Base-by-base conservation (phyloP, 2,888 invertebrate genomes). In the Eupeodes latifasciatus region DNA sequence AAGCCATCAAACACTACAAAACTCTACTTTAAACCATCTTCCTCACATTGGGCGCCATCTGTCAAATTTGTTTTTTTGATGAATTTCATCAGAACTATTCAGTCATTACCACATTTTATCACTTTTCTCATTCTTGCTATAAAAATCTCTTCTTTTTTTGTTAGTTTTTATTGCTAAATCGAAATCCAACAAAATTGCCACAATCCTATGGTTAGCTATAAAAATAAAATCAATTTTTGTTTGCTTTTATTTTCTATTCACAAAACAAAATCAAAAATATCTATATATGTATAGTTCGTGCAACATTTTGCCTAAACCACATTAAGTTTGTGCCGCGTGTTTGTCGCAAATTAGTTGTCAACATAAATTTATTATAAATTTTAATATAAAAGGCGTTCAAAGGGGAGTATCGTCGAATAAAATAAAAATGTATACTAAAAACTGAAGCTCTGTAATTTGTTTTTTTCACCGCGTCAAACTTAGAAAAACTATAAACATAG, bases 311-410 rank as follows among this genome's bases (percentile, higher is more conserved):
- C 14, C 49, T 34, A 36, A 69, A 53, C 53, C 16, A 49, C 74
- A 79, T 67, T 53, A 12, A 75, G 55, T 19, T 55, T 64, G 47
- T 64, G 80, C 71, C 57, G 75, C 80, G 62, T 84, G 84, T 76
- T 75, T 40, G 40, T 40, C 40, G 69, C 62, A 75, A 84, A 84
- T 85, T 81, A 61, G 76, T 81, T 85, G 81, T 76, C 76, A 72
- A 75, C 49, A 85, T 85, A 81, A 85, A 85, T 85, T 72, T 64
- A 47, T 59, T 66, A 81, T 81, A 76, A 51, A 44, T 79, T 47
- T 74, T 55, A 72, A 59, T 72, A 34, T 59, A 34, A 53, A 47
- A 59, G 57, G 72, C 59, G 19, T 84, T 67, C 47, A 47, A 40
- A 53, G 67, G 61, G 66, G 44, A 51, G 27, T 40, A 47, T 59